Evolutionary conservation across 2,797 vertebrate genomes (phyloP), one percentile per base, ranked within the genome.

Genomic region (Miichthys miiuy): DNA sequence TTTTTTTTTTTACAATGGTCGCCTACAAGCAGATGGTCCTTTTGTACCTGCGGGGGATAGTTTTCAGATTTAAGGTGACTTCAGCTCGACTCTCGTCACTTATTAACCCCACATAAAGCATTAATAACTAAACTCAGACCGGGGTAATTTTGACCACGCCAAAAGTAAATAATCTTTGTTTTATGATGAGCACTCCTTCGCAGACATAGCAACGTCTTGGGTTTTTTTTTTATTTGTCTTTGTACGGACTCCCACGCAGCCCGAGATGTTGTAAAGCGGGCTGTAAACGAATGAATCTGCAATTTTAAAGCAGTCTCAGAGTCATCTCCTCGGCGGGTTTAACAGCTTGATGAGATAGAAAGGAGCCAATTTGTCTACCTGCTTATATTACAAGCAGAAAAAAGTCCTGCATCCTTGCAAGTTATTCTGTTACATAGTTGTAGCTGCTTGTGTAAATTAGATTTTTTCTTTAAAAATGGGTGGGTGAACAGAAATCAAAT

Each of bases 1-100:
- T 50, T 69, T 55, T 47, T 68, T 46, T 65, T 80, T 64, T 38
- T 52, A 83, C 87, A 89, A 78, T 77, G 70, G 80, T 86, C 75
- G 72, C 56, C 16, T 57, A 52, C 50, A 30, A 82, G 89, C 89
- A 93, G 91, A 93, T 92, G 90, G 85, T 80, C 81, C 89, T 91
- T 91, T 93, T 92, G 88, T 93, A 91, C 89, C 90, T 92, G 91
- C 89, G 56, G 89, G 92, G 75, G 67, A 76, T 69, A 70, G 17
- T 82, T 85, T 6, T 80, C 13, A 51, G 42, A 82, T 80, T 85
- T 70, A 73, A 89, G 81, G 81, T 87, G 79, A 63, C 44, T 67
- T 44, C 18, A 25, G 57, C 42, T 34, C 6, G 46, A 46, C 67
- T 78, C 25, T 54, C 50, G 89, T 91, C 52, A 88, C 80, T 89